Evolutionary conservation across 2,888 invertebrate species (phyloP).

Genomic region (Clostera curtula): DNA sequence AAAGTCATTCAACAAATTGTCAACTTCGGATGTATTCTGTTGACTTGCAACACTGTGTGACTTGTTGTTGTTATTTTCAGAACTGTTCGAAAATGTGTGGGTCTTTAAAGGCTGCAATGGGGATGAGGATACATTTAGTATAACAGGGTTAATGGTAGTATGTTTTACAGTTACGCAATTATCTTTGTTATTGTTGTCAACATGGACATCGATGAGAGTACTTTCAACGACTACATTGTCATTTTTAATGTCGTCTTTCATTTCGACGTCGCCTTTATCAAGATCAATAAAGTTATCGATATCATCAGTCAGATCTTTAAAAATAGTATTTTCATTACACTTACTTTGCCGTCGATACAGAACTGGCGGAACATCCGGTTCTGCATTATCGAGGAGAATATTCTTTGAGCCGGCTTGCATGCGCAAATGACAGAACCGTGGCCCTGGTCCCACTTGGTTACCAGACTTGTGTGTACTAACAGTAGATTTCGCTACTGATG

Average conservation of each 20-base stretch:
- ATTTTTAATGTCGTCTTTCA: slow-evolving; percentile 38
- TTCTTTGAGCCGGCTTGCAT: slow-evolving; percentile 87
- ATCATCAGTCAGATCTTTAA: slow-evolving; percentile 60
- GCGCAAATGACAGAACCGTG: slow-evolving; percentile 84
- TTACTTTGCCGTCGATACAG: slow-evolving; percentile 79
- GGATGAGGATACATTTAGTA: slow-evolving; percentile 64
- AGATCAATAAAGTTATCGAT: slow-evolving; percentile 54
- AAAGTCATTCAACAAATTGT: slow-evolving; percentile 58
- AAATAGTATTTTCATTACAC: slow-evolving; percentile 60
- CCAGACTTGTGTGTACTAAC: slow-evolving; percentile 68
- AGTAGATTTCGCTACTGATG: slow-evolving; percentile 65
- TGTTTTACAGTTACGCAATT: slow-evolving; percentile 36
- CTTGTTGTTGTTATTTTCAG: slow-evolving; percentile 57
- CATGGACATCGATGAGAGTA: slow-evolving; percentile 63
- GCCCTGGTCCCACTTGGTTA: slow-evolving; percentile 75
- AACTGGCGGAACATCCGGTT: slow-evolving; percentile 81
- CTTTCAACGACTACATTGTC: slow-evolving; percentile 58
- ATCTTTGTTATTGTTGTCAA: slow-evolving; percentile 59
- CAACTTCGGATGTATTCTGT: slow-evolving; percentile 49
- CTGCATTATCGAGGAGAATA: slow-evolving; percentile 85
- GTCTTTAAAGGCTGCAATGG: slow-evolving; percentile 66
- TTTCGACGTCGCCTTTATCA: slow-evolving; percentile 41
- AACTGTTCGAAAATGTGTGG: slow-evolving; percentile 57
- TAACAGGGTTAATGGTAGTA: slow-evolving; percentile 54
- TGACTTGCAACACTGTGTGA: slow-evolving; percentile 52